Evolutionary conservation across 2,113 vertebrate species (phyloP).

Genomic region (Orycteropus afer): DNA sequence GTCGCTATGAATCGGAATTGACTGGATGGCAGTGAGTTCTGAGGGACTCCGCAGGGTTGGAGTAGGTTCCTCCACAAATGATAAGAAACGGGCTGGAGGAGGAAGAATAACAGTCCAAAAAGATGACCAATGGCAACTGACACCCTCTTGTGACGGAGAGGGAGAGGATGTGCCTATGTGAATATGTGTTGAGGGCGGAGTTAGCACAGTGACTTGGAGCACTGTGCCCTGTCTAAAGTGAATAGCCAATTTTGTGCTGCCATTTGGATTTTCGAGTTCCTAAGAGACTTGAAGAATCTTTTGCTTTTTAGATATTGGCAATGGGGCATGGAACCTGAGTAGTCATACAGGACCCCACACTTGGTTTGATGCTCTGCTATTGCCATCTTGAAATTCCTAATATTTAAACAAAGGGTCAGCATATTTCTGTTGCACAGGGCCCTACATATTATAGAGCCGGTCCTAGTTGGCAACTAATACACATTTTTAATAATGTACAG

Average conservation of each 20-base stretch:
- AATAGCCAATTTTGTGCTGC: background rate
- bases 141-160: too few species aligned
- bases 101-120: background rate
- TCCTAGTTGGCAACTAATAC: background rate
- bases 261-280: background rate
- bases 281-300: background rate
- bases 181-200: too few species aligned
- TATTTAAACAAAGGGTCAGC: background rate
- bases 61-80: background rate
- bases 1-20: too few species aligned
- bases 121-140: rapidly evolving
- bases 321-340: background rate
- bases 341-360: background rate
- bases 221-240: background rate
- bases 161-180: too few species aligned
- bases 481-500: background rate
- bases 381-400: background rate
- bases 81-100: background rate
- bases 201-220: background rate
- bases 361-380: background rate
- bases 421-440: background rate
- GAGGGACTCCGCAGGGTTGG: rapidly evolving
- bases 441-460: background rate
- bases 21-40: too few species aligned
- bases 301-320: background rate